phyloP scores from a whole-genome alignment of 2,888 invertebrate species.

The Pasiphila rectangulata region DNA sequence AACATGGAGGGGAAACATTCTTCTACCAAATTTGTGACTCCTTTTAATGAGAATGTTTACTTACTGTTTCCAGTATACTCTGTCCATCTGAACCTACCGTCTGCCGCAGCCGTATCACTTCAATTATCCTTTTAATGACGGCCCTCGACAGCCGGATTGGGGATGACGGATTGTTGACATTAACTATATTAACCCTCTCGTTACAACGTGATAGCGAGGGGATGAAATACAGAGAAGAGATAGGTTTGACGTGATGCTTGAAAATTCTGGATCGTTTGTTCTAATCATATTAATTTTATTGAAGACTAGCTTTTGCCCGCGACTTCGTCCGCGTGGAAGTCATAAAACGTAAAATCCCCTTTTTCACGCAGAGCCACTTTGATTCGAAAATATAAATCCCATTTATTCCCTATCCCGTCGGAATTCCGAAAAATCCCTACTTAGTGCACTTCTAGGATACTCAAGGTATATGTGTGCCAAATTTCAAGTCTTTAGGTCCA shows the following conservation, averaged over 20 bases:
- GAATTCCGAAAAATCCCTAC: no score
- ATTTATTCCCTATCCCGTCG: no score
- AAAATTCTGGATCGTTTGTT: background rate
- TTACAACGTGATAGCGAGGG: slow-evolving; percentile 9
- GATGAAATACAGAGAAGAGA: background rate
- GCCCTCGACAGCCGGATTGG: slow-evolving; percentile 18
- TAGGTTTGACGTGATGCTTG: background rate
- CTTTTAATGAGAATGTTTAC: background rate
- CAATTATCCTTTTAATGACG: slow-evolving; percentile 22
- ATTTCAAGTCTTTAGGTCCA: no score
- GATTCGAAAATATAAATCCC: no score
- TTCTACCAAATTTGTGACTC: no score
- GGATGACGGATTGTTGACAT: slow-evolving; percentile 23
- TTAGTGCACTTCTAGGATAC: no score
- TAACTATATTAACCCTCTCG: slow-evolving; percentile 13
- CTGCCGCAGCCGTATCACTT: slow-evolving; percentile 19
- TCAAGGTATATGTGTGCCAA: no score
- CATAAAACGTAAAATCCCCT: no score
- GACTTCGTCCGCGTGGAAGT: no score
- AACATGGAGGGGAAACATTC: no score
- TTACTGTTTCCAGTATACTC: slow-evolving; percentile 4
- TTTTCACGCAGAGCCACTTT: no score
- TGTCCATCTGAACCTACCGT: slow-evolving; percentile 2
- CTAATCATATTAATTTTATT: background rate
- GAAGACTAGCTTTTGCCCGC: background rate